Conservation (phyloP, 2,797 vertebrate genomes). For the Myotis myotis region DNA sequence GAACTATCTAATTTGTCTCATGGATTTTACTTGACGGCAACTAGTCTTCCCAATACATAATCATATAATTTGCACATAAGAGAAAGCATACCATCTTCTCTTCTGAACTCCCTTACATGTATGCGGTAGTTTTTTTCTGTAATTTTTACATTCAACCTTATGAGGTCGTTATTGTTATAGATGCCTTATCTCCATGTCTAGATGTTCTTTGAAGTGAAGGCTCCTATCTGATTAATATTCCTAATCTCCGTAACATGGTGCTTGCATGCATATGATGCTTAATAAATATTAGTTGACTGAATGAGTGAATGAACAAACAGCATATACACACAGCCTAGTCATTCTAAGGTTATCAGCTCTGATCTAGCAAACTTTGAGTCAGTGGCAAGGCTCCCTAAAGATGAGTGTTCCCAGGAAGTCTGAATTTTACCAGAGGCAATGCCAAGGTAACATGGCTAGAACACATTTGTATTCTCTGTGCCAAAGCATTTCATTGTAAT, state of each 20-base stretch:
- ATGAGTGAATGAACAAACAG: not conserved
- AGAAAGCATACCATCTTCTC: not conserved
- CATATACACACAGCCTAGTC: not conserved
- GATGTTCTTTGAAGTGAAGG: not conserved
- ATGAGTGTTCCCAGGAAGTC: not conserved
- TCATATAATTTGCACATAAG: not conserved
- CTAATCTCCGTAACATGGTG: not conserved
- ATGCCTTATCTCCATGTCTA: not conserved
- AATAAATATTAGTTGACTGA: not conserved
- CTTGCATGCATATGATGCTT: not conserved
- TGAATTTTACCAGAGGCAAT: not conserved
- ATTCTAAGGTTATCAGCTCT: not conserved
- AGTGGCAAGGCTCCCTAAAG: not conserved
- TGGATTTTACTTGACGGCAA: not conserved
- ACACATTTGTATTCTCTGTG: not conserved
- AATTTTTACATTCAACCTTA: not conserved
- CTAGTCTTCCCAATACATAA: not conserved
- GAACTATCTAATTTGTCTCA: not conserved
- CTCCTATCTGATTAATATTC: not conserved
- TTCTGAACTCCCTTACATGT: not conserved
- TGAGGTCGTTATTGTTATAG: not conserved
- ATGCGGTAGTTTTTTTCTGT: not conserved
- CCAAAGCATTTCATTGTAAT: not conserved
- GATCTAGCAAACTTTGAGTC: not conserved
- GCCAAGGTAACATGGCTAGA: not conserved